These are phyloP conservation scores for Dexiosoma caninum DNA, from an alignment of 2,888 invertebrate species.

Conservation along the genomic window DNA sequence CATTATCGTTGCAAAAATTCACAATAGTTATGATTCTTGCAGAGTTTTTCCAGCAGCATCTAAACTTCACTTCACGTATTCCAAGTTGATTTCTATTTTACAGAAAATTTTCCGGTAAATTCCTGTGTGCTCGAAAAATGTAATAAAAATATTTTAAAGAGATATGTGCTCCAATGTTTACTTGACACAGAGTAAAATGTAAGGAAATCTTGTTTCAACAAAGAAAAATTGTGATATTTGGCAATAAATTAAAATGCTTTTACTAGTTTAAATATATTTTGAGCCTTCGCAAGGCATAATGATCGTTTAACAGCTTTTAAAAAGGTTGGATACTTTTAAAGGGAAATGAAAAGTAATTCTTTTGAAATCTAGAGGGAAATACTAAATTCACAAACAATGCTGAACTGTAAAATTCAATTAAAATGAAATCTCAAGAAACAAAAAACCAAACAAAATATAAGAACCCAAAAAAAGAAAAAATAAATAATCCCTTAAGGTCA, in stretches of 20 bases:
- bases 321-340: background rate
- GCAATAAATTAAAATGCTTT: slow-evolving; percentile 28
- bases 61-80: too few species aligned
- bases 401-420: slow-evolving; percentile 52
- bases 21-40: too few species aligned
- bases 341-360: slow-evolving; percentile 6
- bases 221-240: background rate
- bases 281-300: background rate
- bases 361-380: slow-evolving; percentile 25
- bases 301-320: background rate
- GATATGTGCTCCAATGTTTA: too few species aligned
- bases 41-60: too few species aligned
- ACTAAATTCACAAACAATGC: background rate
- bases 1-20: too few species aligned
- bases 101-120: too few species aligned
- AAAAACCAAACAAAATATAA: slow-evolving; percentile 39
- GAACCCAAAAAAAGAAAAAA: slow-evolving; percentile 7
- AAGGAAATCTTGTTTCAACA: too few species aligned
- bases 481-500: slow-evolving; percentile 45
- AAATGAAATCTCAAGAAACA: slow-evolving; percentile 34
- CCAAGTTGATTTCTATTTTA: too few species aligned
- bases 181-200: too few species aligned
- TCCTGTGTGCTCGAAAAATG: too few species aligned
- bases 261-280: background rate
- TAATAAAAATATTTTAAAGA: too few species aligned